phyloP scores from a whole-genome alignment of 1,140 invertebrate genomes.

The Drosophila suzukii region DNA sequence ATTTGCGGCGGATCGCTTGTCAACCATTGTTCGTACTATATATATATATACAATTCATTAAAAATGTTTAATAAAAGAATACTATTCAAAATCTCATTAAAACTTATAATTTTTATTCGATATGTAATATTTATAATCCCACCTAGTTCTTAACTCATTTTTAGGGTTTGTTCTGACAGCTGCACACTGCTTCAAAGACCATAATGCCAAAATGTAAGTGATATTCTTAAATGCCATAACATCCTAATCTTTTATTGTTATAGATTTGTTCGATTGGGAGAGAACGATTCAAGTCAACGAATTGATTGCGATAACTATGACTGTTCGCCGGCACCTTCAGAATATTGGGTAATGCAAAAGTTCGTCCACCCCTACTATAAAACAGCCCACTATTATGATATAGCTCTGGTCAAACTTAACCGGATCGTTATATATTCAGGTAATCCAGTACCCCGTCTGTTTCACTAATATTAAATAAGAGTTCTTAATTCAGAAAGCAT shows the following conservation, averaged over 20 bases:
- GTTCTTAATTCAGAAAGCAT: constrained; percentile 1
- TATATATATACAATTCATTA: not conserved
- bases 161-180: constrained; percentile 18
- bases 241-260: not conserved
- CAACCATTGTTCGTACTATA: not conserved
- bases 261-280: constrained; percentile 10
- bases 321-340: not conserved
- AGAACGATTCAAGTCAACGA: not conserved
- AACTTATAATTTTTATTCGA: not conserved
- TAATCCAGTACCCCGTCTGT: not conserved
- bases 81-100: no score
- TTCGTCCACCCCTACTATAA: not conserved
- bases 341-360: not conserved
- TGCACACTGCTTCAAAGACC: not conserved
- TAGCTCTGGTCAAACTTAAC: constrained; percentile 1
- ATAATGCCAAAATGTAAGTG: not conserved
- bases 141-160: not conserved
- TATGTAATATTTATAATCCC: not conserved
- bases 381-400: not conserved
- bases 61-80: no score
- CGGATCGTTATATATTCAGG: not conserved
- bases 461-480: not conserved
- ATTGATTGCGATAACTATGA: not conserved
- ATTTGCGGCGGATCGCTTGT: constrained; percentile 20
- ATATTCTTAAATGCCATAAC: not conserved